Evolutionary conservation across 2,113 vertebrate genomes (phyloP), one percentile per base, ranked within the genome.

Genomic region (Sturnus vulgaris): DNA sequence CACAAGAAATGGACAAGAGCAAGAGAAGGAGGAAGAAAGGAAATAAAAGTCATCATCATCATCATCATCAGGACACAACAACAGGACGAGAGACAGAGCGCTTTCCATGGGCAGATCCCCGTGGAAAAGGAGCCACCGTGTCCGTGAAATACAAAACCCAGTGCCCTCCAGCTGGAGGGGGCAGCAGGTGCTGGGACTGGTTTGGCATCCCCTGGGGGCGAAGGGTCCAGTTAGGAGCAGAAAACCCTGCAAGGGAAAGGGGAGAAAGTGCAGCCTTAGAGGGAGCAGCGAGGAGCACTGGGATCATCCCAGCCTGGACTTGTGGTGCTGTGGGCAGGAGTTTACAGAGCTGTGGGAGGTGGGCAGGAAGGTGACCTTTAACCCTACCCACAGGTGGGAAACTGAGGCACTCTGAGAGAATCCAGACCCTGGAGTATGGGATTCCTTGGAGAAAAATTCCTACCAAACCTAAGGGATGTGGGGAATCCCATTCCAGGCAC

Each of bases 221-320:
- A 64, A 89, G 88, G 89, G 75, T 98, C 96, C 91, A 12, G 90
- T 98, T 98, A 98, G 96, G 98, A 98, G 97, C 97, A 97, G 98
- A 98, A 98, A 88, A 98, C 98, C 97, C 98, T 98, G 97, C 57
- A 78, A 95, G 82, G 66, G 88, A 96, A 96, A 95, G 86, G 86
- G 88, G 81, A 96, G 88, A 96, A 71, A 97, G 84, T 49, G 31
- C 0, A 1, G 25, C 30, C 83, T 97, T 63, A 97, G 88, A 40
- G 40, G 52, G 59, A 66, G 84, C 25, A 5, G 25, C 1, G 35
- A 53, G 66, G 56, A 64, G 47, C 31, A 1, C 1, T 0, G 35
- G 15, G 21, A 12, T 19, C 47, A 39, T 19, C 60, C 42, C 5
- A 3, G 20, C 30, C 25, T 5, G 53, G 25, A 4, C 2, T 24